Base-by-base conservation (phyloP, 2,113 vertebrate species). In the Petroica traversi region DNA sequence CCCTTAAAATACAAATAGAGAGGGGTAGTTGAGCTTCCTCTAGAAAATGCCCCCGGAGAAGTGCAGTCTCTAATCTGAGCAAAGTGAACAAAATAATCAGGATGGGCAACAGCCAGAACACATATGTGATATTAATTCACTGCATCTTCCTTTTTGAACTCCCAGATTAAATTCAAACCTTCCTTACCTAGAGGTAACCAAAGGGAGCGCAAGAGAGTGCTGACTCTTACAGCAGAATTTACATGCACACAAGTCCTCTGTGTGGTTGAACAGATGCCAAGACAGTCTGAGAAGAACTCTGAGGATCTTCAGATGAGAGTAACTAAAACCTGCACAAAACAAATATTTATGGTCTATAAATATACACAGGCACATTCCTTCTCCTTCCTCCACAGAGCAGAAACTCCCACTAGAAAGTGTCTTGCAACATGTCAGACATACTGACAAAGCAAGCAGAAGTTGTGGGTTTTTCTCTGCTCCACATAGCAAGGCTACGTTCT, bases 261-360 rank as follows among this genome's bases (percentile, higher is more conserved):
- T 0, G 4, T 49, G 67, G 34, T 69, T 88, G 73, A 95, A 89
- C 17, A 46, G 76, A 92, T 38, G 71, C 62, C 63, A 74, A 69
- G 43, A 46, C 49, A 79, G 57, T 46, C 68, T 54, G n/a, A 76
- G 48, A 85, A 88, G 18, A 92, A 69, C 45, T 93, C 24, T 46
- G 33, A 59, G 46, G 49, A 92, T 73, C 73, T 92, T 87, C 84
- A 86, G 20, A 79, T 64, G 29, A 92, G 14, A 79, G 77, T 89
- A 87, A 81, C 54, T 84, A 82, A 96, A 85, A 92, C 74, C 74
- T 76, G 62, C 69, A 88, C 38, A 76, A 88, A 94, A 52, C 80
- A 95, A 97, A 63, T 80, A 94, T 88, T 93, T 88, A 85, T 62
- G 41, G 82, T 85, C 85, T 94, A 74, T 95, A 95, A 95, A 92